A percentile compares a stretch with the other conserved stretches of the same genome.
Conservation (phyloP, 2,888 invertebrate genomes). For the Listrodromus nycthemerus region DNA sequence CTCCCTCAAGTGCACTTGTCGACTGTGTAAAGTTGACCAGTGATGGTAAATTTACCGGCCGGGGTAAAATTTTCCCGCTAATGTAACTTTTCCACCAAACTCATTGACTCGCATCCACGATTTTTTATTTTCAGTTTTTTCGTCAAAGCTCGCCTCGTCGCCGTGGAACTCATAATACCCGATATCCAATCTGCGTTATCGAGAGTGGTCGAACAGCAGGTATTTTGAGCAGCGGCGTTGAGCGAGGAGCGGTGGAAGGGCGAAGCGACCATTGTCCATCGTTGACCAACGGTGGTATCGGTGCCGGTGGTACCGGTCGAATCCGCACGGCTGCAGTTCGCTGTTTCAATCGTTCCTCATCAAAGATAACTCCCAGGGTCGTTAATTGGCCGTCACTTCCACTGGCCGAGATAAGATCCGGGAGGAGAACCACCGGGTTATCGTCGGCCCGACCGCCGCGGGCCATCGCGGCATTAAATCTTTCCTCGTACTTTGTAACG, state of each 20-base stretch:
- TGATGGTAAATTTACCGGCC: conserved; percentile 8
- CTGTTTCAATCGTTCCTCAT: not conserved
- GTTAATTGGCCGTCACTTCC: conserved; percentile 21
- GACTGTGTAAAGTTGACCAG: not conserved
- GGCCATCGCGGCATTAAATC: conserved; percentile 24
- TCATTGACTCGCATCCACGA: too few relatives aligned
- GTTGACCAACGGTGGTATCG: conserved; percentile 33
- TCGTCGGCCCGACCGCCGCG: not conserved
- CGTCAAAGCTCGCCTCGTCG: not conserved
- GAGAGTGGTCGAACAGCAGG: conserved; percentile 5
- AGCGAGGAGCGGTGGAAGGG: not conserved
- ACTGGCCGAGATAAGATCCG: not conserved
- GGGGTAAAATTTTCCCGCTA: not conserved
- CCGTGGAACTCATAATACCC: too few relatives aligned
- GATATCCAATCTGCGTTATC: conserved; percentile 23
- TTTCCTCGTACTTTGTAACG: conserved; percentile 57
- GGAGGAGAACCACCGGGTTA: not conserved
- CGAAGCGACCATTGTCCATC: conserved; percentile 36
- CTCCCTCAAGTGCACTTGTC: too few relatives aligned
- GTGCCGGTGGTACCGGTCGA: not conserved
- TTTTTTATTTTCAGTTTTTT: not conserved
- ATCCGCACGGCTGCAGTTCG: not conserved
- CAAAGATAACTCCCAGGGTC: conserved; percentile 35
- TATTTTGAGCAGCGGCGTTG: not conserved
- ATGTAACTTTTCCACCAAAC: not conserved